Evolutionary conservation across 2,113 vertebrate genomes (phyloP).

Genomic region (Mobula hypostoma): DNA sequence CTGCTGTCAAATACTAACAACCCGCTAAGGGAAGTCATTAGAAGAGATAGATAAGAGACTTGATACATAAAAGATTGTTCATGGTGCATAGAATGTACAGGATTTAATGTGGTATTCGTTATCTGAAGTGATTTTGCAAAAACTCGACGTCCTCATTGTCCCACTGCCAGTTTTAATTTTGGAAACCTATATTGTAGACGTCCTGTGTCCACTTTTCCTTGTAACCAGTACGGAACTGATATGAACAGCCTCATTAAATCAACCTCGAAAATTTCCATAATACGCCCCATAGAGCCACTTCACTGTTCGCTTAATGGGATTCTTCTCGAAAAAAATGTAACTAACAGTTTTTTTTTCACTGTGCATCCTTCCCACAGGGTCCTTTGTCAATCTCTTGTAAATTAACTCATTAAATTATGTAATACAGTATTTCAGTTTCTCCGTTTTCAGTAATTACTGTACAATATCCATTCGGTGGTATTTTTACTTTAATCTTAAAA

Average conservation of each 20-base stretch:
- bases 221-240: constrained; percentile 78
- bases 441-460: constrained; percentile 2
- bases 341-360: constrained; percentile 45
- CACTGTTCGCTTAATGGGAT: constrained; percentile 81
- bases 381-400: constrained; percentile 36
- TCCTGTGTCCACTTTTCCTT: constrained; percentile 75
- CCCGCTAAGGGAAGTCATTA: constrained; percentile 99
- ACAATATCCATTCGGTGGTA: constrained; percentile 10
- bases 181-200: constrained; percentile 62
- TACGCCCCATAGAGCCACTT: constrained; percentile 81
- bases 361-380: constrained; percentile 30
- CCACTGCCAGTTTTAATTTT: constrained; percentile 84
- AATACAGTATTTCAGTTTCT: constrained; percentile 24
- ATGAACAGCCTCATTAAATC: constrained; percentile 89
- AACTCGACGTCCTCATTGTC: constrained; percentile 72
- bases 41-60: constrained; percentile 95
- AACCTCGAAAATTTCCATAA: constrained; percentile 88
- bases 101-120: constrained; percentile 81
- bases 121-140: constrained; percentile 73
- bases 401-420: constrained; percentile 36
- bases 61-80: constrained; percentile 94
- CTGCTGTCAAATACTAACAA: constrained; percentile 99
- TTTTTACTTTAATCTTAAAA: neutral
- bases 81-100: constrained; percentile 84
- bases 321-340: constrained; percentile 80